Evolutionary conservation across 2,797 vertebrate species (phyloP).

Genomic region (Paguma larvata): DNA sequence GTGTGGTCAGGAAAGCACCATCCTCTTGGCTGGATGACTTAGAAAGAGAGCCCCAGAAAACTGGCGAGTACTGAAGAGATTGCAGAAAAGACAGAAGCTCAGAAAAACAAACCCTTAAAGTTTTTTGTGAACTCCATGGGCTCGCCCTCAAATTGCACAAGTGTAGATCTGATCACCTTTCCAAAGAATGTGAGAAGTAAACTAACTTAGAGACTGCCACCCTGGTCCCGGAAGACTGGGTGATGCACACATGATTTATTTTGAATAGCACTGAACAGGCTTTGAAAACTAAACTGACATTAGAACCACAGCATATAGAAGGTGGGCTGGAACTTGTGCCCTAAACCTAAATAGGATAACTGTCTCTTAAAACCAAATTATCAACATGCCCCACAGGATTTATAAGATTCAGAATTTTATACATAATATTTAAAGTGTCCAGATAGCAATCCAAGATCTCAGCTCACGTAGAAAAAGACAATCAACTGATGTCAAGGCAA

Average conservation of each 20-base stretch:
- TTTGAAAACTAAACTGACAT: neutral
- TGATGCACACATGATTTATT: neutral
- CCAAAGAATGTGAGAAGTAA: neutral
- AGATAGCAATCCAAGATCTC: neutral
- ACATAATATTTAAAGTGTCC: neutral
- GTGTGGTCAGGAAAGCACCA: neutral
- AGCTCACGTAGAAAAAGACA: neutral
- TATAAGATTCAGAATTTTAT: neutral
- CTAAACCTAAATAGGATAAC: neutral
- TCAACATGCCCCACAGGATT: neutral
- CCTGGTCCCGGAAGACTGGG: neutral
- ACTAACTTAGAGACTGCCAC: neutral
- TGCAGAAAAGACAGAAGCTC: neutral
- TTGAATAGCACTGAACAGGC: neutral
- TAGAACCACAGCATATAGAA: neutral
- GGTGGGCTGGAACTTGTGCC: neutral
- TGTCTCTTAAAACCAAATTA: neutral
- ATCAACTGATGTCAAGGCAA: neutral
- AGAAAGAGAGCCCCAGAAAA: neutral
- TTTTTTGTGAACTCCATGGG: neutral
- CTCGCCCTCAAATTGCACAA: neutral
- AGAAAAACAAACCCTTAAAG: neutral
- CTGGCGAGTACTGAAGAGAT: neutral
- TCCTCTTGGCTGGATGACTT: neutral
- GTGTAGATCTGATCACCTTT: neutral